A percentile compares a stretch with the other conserved stretches of the same genome.
Evolutionary conservation across 2,888 invertebrate species (phyloP).

Genomic region (Mesoligia furuncula): DNA sequence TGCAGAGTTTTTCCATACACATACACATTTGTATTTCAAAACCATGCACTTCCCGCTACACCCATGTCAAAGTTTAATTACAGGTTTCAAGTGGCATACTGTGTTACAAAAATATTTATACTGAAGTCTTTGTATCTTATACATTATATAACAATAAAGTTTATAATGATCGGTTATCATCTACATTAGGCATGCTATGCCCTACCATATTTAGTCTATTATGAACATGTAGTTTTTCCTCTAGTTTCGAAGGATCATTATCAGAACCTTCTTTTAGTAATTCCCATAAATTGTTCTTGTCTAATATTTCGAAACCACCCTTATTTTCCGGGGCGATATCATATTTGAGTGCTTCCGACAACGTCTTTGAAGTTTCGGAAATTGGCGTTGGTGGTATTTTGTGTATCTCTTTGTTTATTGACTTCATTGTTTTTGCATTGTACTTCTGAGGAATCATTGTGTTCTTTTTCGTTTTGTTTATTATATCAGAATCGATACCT

Average conservation of each 20-base stretch:
- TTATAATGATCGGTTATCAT: slow-evolving; percentile 87
- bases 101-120: slow-evolving; percentile 88
- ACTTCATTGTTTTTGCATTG: slow-evolving; percentile 81
- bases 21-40: slow-evolving; percentile 21
- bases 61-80: slow-evolving; percentile 42
- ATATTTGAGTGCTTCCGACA: slow-evolving; percentile 76
- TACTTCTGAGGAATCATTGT: slow-evolving; percentile 72
- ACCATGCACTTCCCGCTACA: slow-evolving; percentile 60
- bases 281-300: slow-evolving; percentile 91
- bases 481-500: slow-evolving; percentile 64
- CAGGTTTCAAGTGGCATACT: slow-evolving; percentile 69
- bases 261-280: slow-evolving; percentile 90
- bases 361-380: slow-evolving; percentile 87
- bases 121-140: slow-evolving; percentile 87
- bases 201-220: slow-evolving; percentile 80
- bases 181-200: slow-evolving; percentile 76
- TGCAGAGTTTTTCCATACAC: neutral
- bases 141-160: slow-evolving; percentile 87
- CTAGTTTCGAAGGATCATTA: slow-evolving; percentile 78
- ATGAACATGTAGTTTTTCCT: slow-evolving; percentile 80
- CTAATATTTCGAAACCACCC: slow-evolving; percentile 90
- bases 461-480: slow-evolving; percentile 80
- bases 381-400: slow-evolving; percentile 86
- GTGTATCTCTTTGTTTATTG: slow-evolving; percentile 89
- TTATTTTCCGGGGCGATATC: slow-evolving; percentile 88